Evolutionary conservation across 2,113 vertebrate genomes (phyloP), one percentile per base, ranked within the genome.

Genomic region (Boulengeromyrus knoepffleri): DNA sequence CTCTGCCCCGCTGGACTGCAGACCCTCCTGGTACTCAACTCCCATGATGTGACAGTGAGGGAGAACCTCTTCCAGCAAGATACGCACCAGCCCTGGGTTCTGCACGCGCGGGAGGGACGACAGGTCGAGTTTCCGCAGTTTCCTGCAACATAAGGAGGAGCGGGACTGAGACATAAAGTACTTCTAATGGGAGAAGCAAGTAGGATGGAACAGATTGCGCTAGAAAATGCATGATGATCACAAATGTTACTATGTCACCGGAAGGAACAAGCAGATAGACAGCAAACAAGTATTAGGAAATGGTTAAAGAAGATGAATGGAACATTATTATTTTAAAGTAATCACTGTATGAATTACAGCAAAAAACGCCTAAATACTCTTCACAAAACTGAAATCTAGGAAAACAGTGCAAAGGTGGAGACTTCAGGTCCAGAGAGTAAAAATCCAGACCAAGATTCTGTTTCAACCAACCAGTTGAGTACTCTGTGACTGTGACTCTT

Each of bases 11-110:
- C 84, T 36, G 27, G 90, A 21, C 47, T 88, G 90, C 49, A 95
- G 74, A 88, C 91, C 93, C 90, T 90, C 90, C 5, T 93, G 47
- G 27, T 96, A 97, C 7, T 96, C 93, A 0, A 90, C 90, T 15
- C 97, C 97, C 1, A 91, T 92, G 87, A 98, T 92, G 31, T 95
- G 88, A 27, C 97, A 98, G n/a, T 90, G 90, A 1, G 96, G 97
- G 83, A 98, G 92, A 96, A 97, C 96, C 91, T 98, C 97, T 90
- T 98, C 97, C 92, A 98, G 85, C 66, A 98, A 92, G 90, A 98
- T 97, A 83, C 89, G 92, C 9, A 96, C 92, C 91, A 98, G 92
- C 0, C 95, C 95, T 0, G 96, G 96, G 90, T 47, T 94, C 7
- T 92, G 89, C 85, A 98, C 93, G 0, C 91, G 52, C 0, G 96